A percentile compares a stretch with the other conserved stretches of the same genome.
phyloP scores from a whole-genome alignment of 1,140 invertebrate species.

The Brachionus paranguensis region DNA sequence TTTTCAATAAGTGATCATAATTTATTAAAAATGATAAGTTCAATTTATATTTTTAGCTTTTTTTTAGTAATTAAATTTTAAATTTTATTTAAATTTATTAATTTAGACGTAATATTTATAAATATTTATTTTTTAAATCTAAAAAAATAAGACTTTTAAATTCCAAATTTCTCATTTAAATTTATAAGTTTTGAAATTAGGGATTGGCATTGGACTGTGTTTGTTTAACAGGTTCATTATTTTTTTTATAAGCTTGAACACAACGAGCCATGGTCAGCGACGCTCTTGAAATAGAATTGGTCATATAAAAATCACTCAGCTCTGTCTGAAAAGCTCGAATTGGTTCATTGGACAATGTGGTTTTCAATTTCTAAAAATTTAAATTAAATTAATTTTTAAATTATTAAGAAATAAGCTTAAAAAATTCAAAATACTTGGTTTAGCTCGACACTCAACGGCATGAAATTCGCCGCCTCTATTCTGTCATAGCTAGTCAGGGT shows the following conservation, averaged over 20 bases:
- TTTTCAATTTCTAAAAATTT: background rate
- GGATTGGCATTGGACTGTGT: constrained; percentile 5
- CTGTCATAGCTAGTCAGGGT: constrained; percentile 76
- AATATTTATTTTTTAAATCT: background rate
- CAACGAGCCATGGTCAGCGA: constrained; percentile 98
- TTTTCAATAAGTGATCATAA: too few species aligned
- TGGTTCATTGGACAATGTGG: background rate
- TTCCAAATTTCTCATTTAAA: background rate
- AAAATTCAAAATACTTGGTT: background rate
- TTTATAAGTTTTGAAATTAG: background rate
- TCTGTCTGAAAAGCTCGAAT: constrained; percentile 43
- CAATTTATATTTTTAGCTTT: too few species aligned
- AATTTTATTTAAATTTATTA: background rate
- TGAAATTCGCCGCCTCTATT: constrained; percentile 73
- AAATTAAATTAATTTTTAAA: background rate
- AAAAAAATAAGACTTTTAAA: background rate
- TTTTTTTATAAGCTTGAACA: constrained; percentile 65
- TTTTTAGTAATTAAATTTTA: too few species aligned
- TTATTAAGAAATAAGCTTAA: background rate
- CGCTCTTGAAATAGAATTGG: constrained; percentile 87
- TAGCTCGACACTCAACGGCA: background rate
- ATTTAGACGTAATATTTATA: background rate
- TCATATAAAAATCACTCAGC: constrained; percentile 95
- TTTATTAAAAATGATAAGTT: too few species aligned
- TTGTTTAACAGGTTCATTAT: constrained; percentile 1